phyloP scores from a whole-genome alignment of 2,797 vertebrate genomes.

The Buphagus erythrorhynchus region DNA sequence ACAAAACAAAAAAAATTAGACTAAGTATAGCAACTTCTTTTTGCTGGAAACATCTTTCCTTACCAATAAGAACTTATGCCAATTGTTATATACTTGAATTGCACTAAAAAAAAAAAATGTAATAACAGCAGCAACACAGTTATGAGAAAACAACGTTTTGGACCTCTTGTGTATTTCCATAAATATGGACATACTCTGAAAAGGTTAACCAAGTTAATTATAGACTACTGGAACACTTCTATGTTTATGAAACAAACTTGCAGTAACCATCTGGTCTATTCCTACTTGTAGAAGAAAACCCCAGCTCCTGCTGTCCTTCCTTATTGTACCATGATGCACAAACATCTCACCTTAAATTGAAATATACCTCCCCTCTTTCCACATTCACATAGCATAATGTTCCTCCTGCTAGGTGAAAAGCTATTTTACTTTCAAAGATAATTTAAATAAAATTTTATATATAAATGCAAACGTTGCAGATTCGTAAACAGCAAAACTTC shows the following conservation, averaged over 20 bases:
- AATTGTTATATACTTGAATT: not conserved
- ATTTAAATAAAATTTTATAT: not conserved
- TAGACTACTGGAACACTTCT: not conserved
- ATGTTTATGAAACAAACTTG: not conserved
- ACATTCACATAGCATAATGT: rapidly evolving
- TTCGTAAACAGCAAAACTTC: not conserved
- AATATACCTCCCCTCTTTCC: not conserved
- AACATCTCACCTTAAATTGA: not conserved
- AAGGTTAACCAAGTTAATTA: slow-evolving; percentile 6
- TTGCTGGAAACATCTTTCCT: not conserved
- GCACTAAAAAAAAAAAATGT: not conserved
- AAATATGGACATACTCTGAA: not conserved
- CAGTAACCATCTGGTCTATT: not conserved
- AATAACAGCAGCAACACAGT: not conserved
- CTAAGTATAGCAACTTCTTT: not conserved
- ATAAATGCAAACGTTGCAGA: not conserved
- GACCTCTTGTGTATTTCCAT: not conserved
- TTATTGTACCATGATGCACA: not conserved
- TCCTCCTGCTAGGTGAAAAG: not conserved
- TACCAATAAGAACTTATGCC: not conserved
- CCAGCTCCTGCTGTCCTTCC: not conserved
- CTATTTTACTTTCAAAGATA: not conserved
- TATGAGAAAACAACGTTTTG: not conserved
- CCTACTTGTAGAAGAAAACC: not conserved
- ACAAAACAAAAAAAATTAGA: not conserved